These are phyloP conservation scores for Hemicentrotus pulcherrimus DNA, from an alignment of 35 echinoderm and acorn worm species.

Conservation along the genomic window DNA sequence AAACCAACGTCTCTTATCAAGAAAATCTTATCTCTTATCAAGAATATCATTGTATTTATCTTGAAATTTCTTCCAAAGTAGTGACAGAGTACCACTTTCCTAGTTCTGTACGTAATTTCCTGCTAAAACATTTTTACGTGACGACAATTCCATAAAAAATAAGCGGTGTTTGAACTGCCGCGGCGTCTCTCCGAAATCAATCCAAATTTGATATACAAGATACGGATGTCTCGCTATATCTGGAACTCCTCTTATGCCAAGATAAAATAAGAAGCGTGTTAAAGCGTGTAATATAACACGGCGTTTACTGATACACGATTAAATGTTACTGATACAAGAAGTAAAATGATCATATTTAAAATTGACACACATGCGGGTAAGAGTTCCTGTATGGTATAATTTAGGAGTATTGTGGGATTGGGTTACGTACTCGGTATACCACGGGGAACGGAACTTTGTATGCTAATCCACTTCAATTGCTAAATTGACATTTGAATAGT, in stretches of 20 bases:
- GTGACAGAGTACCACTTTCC: background rate
- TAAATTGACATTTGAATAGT: background rate
- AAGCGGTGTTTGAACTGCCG: background rate
- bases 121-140: background rate
- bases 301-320: no score
- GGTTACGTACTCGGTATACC: background rate
- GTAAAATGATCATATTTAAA: background rate
- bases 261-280: background rate
- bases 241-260: background rate
- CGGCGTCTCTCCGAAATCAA: background rate
- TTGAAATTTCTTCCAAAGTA: no score
- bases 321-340: background rate
- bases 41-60: no score
- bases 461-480: background rate
- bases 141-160: background rate
- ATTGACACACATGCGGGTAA: background rate
- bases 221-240: background rate
- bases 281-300: no score
- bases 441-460: background rate
- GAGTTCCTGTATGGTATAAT: background rate
- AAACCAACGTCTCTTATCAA: no score
- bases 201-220: background rate
- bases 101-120: background rate
- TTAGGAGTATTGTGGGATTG: background rate
- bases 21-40: no score